Conservation (phyloP, 1,140 invertebrate species). For the Potamilus streckersoni region DNA sequence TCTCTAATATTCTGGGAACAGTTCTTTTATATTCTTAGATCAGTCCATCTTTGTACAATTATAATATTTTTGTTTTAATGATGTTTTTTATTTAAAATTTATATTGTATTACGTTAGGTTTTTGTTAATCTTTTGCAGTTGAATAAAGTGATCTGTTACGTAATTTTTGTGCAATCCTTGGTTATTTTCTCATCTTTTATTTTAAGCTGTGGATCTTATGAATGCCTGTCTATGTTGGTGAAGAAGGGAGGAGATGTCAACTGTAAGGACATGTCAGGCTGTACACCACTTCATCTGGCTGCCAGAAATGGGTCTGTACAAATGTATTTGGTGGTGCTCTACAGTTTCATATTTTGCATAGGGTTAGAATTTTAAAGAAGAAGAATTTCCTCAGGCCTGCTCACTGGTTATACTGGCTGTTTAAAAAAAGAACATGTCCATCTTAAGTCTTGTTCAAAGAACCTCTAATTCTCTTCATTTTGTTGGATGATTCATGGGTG, state of each 20-base stretch:
- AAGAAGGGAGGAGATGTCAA: conserved; percentile 60
- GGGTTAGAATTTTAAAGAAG: no score
- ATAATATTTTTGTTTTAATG: not conserved
- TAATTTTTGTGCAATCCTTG: conserved; percentile 3
- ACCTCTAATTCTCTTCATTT: no score
- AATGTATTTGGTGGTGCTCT: not conserved
- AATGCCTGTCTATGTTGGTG: conserved; percentile 52
- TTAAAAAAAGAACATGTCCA: no score
- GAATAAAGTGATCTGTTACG: not conserved
- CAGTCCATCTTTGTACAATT: not conserved
- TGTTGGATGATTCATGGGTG: no score
- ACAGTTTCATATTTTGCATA: no score
- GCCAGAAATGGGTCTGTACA: conserved; percentile 60
- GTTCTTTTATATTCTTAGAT: no score
- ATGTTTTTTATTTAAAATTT: not conserved
- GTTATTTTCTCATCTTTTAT: not conserved
- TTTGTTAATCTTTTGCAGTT: not conserved
- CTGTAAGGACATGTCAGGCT: conserved; percentile 55
- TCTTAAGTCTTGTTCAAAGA: no score
- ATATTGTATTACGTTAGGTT: not conserved
- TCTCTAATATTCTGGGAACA: no score
- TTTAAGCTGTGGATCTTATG: conserved; percentile 55
- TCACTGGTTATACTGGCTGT: no score
- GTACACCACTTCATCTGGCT: conserved; percentile 58
- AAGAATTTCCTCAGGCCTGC: no score